phyloP scores from a whole-genome alignment of 2,888 invertebrate species.

The Ditula angustiorana region DNA sequence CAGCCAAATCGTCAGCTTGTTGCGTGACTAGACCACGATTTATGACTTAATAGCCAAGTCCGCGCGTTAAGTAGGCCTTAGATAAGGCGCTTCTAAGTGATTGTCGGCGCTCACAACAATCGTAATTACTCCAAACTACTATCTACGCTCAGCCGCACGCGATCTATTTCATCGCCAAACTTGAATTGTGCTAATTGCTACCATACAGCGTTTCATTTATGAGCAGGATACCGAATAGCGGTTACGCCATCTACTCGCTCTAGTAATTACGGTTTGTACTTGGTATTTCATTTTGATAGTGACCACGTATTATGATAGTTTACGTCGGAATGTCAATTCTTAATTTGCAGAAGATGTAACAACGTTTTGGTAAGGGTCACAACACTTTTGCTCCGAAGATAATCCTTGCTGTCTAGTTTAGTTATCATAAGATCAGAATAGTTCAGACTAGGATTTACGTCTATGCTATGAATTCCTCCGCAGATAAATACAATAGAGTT shows the following conservation, averaged over 20 bases:
- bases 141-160: constrained; percentile 77
- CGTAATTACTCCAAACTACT: constrained; percentile 84
- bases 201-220: constrained; percentile 48
- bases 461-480: no score
- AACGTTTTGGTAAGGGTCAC: no score
- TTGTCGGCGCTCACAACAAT: constrained; percentile 85
- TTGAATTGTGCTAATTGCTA: constrained; percentile 77
- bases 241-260: background rate
- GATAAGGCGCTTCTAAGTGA: constrained; percentile 85
- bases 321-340: no score
- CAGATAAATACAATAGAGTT: no score
- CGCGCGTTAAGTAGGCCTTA: constrained; percentile 82
- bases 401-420: no score
- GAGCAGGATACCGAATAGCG: constrained; percentile 20
- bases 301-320: background rate
- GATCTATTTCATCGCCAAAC: constrained; percentile 76
- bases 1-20: constrained; percentile 51
- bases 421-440: no score
- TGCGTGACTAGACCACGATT: constrained; percentile 80
- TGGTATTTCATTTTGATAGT: background rate
- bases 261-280: background rate
- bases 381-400: background rate
- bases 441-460: no score
- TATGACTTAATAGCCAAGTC: constrained; percentile 83
- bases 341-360: no score